Evolutionary conservation across 2,888 invertebrate species (phyloP).

Genomic region (Archips xylosteana): DNA sequence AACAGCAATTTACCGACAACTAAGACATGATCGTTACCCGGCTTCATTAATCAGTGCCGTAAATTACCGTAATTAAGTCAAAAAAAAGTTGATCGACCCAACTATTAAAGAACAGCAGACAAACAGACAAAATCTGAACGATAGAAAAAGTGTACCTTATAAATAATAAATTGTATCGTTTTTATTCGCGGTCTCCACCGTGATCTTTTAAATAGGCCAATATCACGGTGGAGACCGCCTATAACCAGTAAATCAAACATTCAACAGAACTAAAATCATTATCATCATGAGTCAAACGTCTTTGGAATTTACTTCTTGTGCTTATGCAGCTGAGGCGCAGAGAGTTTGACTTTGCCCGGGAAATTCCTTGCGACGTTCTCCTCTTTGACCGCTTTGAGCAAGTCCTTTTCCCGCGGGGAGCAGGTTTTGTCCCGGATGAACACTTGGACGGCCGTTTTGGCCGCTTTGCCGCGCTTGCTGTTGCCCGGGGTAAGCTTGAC

Average conservation of each 20-base stretch:
- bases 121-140: not conserved
- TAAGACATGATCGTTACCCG: no score
- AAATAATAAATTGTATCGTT: not conserved
- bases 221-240: not conserved
- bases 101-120: not conserved
- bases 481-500: conserved; percentile 98
- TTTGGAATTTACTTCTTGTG: conserved; percentile 79
- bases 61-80: no score
- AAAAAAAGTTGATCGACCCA: no score
- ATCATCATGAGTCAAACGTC: not conserved
- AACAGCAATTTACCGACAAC: no score
- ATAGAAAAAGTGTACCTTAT: not conserved
- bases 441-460: conserved; percentile 95
- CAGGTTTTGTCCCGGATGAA: conserved; percentile 93
- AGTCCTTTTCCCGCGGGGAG: conserved; percentile 92
- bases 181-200: not conserved
- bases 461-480: conserved; percentile 97
- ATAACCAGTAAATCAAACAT: not conserved
- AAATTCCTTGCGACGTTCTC: conserved; percentile 97
- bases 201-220: no score
- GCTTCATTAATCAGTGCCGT: no score
- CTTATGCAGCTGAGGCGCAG: conserved; percentile 92
- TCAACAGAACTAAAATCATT: not conserved
- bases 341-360: conserved; percentile 98
- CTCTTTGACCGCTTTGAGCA: conserved; percentile 96